These are phyloP conservation scores for Lepisosteus osseus DNA, from an alignment of 2,113 vertebrate species.

Conservation along the genomic window DNA sequence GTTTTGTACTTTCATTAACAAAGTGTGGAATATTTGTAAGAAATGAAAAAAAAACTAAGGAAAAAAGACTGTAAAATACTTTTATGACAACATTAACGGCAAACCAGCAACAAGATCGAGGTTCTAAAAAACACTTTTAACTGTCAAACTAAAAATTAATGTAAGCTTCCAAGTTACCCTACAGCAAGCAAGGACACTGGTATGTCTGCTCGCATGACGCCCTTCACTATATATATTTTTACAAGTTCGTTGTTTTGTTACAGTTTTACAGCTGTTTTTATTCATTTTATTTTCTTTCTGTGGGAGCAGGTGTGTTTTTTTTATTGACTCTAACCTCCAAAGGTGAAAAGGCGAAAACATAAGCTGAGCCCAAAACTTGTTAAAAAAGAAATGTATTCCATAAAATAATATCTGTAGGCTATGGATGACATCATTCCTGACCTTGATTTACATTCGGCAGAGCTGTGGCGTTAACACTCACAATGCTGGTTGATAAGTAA, in stretches of 20 bases:
- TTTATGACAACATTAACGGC: too few relatives aligned
- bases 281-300: background rate
- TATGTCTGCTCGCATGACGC: too few relatives aligned
- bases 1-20: too few relatives aligned
- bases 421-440: constrained; percentile 38
- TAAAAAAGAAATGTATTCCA: constrained; percentile 38
- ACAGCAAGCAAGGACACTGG: too few relatives aligned
- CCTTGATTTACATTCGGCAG: constrained; percentile 20
- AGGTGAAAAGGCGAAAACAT: constrained; percentile 57
- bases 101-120: too few relatives aligned
- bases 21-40: too few relatives aligned
- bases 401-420: background rate
- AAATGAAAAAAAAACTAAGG: too few relatives aligned
- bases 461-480: constrained; percentile 31
- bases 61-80: too few relatives aligned
- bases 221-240: background rate
- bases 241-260: constrained; percentile 11
- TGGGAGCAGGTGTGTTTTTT: constrained; percentile 54
- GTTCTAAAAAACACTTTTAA: too few relatives aligned
- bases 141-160: too few relatives aligned
- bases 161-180: too few relatives aligned
- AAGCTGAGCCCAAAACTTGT: constrained; percentile 48
- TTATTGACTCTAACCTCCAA: constrained; percentile 44
- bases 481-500: constrained; percentile 24
- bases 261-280: constrained; percentile 14